A percentile compares a stretch with the other conserved stretches of the same genome.
Evolutionary conservation across 2,888 invertebrate species (phyloP).

Genomic region (Cataglyphis livida): DNA sequence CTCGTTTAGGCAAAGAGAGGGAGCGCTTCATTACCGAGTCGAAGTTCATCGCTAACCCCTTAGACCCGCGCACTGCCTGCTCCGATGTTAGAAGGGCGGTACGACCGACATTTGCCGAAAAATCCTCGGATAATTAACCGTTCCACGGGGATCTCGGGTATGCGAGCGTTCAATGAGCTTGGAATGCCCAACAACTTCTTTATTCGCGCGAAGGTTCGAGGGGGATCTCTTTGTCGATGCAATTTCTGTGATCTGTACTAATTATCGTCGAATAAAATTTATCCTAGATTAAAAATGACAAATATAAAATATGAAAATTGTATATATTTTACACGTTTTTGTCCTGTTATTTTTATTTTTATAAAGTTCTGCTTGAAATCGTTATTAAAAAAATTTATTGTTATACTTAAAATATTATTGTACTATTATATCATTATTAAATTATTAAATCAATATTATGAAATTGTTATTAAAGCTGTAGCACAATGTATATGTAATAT

Average conservation of each 20-base stretch:
- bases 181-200: slow-evolving; percentile 72
- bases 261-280: slow-evolving; percentile 52
- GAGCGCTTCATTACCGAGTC: slow-evolving; percentile 84
- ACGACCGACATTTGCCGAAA: slow-evolving; percentile 65
- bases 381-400: neutral
- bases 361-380: too few relatives aligned
- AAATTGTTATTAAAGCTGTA: neutral
- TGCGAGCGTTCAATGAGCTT: slow-evolving; percentile 70
- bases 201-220: slow-evolving; percentile 53
- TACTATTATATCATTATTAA: neutral
- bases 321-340: neutral
- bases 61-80: slow-evolving; percentile 65
- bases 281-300: neutral
- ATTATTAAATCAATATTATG: neutral
- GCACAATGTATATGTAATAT: neutral
- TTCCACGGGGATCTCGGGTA: slow-evolving; percentile 73
- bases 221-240: slow-evolving; percentile 10
- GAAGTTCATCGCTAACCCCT: slow-evolving; percentile 84
- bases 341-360: neutral
- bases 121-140: slow-evolving; percentile 81
- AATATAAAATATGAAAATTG: neutral
- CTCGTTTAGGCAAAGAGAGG: slow-evolving; percentile 80
- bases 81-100: slow-evolving; percentile 24
- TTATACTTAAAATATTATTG: neutral
- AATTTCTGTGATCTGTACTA: slow-evolving; percentile 45